These are phyloP conservation scores for Emydocephalus ijimae DNA, from an alignment of 2,113 vertebrate species.

Conservation along the genomic window DNA sequence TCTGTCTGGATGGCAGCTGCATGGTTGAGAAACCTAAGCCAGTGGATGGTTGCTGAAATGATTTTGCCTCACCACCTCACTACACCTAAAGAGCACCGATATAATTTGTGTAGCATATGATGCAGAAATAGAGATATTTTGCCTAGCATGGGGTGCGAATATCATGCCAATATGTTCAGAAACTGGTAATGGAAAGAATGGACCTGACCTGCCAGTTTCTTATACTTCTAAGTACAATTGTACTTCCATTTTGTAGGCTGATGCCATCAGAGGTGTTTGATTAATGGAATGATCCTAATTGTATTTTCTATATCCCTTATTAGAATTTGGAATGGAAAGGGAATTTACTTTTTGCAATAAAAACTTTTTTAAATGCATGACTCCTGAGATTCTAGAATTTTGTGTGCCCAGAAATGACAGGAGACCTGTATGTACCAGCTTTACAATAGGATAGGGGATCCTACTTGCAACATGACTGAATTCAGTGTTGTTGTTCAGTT, in stretches of 20 bases:
- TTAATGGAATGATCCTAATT: constrained; percentile 57
- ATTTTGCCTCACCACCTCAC: constrained; percentile 47
- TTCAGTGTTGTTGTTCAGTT: neutral
- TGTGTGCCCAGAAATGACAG: neutral
- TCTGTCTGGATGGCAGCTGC: constrained; percentile 32
- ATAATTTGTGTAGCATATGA: constrained; percentile 28
- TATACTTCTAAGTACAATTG: constrained; percentile 55
- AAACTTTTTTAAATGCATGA: constrained; percentile 23
- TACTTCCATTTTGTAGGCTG: constrained; percentile 57
- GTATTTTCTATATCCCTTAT: constrained; percentile 68
- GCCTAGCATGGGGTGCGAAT: constrained; percentile 45
- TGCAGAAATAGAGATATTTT: constrained; percentile 51
- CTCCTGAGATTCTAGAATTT: neutral
- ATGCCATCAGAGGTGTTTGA: constrained; percentile 62
- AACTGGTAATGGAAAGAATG: constrained; percentile 43
- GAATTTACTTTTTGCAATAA: constrained; percentile 6
- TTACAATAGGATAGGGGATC: neutral
- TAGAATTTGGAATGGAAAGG: constrained; percentile 65
- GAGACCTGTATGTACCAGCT: neutral
- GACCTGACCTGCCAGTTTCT: constrained; percentile 58
- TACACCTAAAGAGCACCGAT: constrained; percentile 40
- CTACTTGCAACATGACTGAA: neutral
- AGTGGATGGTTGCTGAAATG: constrained; percentile 58
- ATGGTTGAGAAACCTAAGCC: constrained; percentile 19
- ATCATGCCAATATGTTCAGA: constrained; percentile 58